phyloP scores from a whole-genome alignment of 2,888 invertebrate genomes.

The Lasioglossum figueresi region DNA sequence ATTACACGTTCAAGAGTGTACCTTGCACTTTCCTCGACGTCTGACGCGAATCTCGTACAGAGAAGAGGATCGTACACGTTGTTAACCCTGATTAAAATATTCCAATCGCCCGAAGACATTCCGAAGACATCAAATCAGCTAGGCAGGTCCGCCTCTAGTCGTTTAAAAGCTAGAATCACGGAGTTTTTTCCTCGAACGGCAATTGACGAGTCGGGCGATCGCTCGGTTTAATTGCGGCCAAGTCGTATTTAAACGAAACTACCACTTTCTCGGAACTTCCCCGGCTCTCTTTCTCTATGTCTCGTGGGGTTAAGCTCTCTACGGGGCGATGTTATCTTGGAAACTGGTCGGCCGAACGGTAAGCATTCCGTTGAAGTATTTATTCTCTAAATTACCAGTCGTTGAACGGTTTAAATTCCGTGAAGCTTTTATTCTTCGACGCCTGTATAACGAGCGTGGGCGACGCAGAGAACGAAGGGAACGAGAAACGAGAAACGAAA shows the following conservation, averaged over 20 bases:
- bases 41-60: background rate
- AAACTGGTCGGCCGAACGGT: background rate
- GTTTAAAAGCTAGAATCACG: background rate
- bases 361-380: background rate
- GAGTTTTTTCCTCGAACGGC: background rate
- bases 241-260: constrained; percentile 4
- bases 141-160: background rate
- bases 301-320: background rate
- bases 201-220: background rate
- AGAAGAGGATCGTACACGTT: background rate
- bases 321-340: background rate
- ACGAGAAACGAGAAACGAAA: background rate
- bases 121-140: background rate
- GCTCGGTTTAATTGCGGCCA: background rate
- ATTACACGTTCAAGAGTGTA: background rate
- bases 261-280: background rate
- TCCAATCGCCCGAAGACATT: background rate
- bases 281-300: background rate
- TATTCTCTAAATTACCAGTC: background rate
- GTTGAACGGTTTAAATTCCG: background rate
- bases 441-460: background rate
- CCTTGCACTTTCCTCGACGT: background rate
- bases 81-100: background rate
- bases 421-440: background rate
- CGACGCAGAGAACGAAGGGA: background rate